These are phyloP conservation scores for Marasmarcha lunaedactyla DNA, from an alignment of 2,888 invertebrate genomes.

Conservation along the genomic window DNA sequence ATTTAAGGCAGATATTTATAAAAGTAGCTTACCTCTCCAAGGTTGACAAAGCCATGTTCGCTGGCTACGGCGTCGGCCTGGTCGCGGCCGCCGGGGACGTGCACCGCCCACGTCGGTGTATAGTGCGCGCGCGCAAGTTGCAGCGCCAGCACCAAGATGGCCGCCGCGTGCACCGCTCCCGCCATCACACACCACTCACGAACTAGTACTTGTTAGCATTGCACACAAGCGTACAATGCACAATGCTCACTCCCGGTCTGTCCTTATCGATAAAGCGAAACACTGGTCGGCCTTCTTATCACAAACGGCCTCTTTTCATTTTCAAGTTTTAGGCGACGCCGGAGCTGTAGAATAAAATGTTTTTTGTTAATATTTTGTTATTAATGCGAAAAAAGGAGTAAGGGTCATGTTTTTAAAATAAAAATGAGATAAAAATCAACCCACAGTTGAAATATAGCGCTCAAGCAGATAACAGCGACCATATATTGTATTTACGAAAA, in stretches of 20 bases:
- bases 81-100: conserved; percentile 77
- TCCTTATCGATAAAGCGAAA: conserved; percentile 3
- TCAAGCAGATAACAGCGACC: too few species aligned
- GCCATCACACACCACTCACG: conserved; percentile 42
- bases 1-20: too few species aligned
- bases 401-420: too few species aligned
- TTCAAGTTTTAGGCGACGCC: too few species aligned
- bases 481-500: too few species aligned
- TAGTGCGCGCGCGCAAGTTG: conserved; percentile 64
- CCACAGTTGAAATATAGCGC: too few species aligned
- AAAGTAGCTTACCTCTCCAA: conserved; percentile 80
- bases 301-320: too few species aligned
- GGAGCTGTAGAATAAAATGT: too few species aligned
- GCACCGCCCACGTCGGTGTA: conserved; percentile 89
- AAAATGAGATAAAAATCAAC: too few species aligned
- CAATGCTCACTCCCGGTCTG: neutral
- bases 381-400: too few species aligned
- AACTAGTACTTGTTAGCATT: conserved; percentile 64
- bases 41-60: conserved; percentile 86
- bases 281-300: neutral
- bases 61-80: conserved; percentile 80
- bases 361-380: too few species aligned
- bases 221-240: conserved; percentile 37
- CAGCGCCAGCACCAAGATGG: conserved; percentile 37
- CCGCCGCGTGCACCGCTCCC: conserved; percentile 49